A percentile compares a stretch with the other conserved stretches of the same genome.
Conservation (phyloP, 2,888 invertebrate species). For the Torymus tubicola region DNA sequence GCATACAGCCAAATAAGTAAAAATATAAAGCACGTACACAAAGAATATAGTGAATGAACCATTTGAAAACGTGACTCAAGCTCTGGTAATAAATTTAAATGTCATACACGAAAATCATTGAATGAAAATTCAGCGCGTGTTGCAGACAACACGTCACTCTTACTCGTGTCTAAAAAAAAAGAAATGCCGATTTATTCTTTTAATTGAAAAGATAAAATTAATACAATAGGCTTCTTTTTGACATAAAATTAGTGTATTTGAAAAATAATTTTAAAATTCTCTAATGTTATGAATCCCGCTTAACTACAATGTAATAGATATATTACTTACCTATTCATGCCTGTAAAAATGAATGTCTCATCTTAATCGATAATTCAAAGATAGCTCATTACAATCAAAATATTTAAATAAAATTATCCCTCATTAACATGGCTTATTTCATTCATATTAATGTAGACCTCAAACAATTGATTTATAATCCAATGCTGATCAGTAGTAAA, state of each 20-base stretch:
- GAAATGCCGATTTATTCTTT: slow-evolving; percentile 9
- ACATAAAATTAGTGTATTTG: too few relatives aligned
- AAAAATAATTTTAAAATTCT: too few relatives aligned
- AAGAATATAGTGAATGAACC: slow-evolving; percentile 7
- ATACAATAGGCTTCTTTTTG: neutral
- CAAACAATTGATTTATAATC: slow-evolving; percentile 34
- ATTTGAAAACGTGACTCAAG: slow-evolving; percentile 30
- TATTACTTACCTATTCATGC: too few relatives aligned
- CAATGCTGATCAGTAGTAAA: slow-evolving; percentile 14
- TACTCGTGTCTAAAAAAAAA: slow-evolving; percentile 24
- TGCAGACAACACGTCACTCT: slow-evolving; percentile 6
- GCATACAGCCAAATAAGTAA: neutral
- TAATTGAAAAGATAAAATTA: slow-evolving; percentile 19
- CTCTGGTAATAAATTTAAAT: neutral
- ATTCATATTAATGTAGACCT: slow-evolving; percentile 21
- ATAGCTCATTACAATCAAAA: neutral
- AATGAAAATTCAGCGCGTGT: slow-evolving; percentile 28
- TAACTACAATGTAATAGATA: too few relatives aligned
- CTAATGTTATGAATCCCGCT: too few relatives aligned
- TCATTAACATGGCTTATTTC: slow-evolving; percentile 17
- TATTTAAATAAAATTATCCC: slow-evolving; percentile 20
- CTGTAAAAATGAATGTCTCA: too few relatives aligned
- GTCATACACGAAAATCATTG: slow-evolving; percentile 14
- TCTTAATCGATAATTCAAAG: too few relatives aligned
- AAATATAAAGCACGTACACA: slow-evolving; percentile 2